phyloP scores from a whole-genome alignment of 2,797 vertebrate species.

The Danio tinwini region DNA sequence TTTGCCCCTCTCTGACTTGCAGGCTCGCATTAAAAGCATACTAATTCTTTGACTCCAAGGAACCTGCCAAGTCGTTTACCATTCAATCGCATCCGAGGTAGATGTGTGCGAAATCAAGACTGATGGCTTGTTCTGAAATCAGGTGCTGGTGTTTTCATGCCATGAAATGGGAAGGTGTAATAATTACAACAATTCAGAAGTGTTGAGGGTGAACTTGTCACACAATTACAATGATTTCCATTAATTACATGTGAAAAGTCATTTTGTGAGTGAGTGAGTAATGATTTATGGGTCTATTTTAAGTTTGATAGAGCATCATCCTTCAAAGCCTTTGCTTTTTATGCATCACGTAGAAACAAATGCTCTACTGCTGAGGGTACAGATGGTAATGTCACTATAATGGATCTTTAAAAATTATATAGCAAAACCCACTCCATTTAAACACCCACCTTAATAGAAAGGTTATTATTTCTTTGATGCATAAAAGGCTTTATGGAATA shows the following conservation, averaged over 20 bases:
- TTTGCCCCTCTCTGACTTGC: conserved; percentile 2
- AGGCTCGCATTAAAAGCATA: conserved; percentile 15
- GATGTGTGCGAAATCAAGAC: background rate
- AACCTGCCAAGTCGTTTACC: conserved; percentile 15
- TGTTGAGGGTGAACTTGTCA: background rate
- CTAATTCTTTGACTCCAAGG: conserved; percentile 28
- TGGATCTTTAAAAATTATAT: conserved; percentile 17
- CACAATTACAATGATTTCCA: conserved; percentile 36
- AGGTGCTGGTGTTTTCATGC: background rate
- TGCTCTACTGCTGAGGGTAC: background rate
- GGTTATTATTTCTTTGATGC: conserved; percentile 22
- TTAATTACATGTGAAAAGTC: conserved; percentile 13
- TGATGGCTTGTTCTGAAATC: background rate
- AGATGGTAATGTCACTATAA: background rate
- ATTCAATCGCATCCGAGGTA: background rate
- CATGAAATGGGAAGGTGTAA: conserved; percentile 26
- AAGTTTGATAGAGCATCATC: conserved; percentile 24
- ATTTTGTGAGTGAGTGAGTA: background rate
- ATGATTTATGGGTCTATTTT: conserved; percentile 44
- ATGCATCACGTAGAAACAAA: conserved; percentile 6
- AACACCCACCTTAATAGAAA: background rate
- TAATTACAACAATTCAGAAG: conserved; percentile 33
- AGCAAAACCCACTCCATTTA: background rate
- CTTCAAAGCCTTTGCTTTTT: conserved; percentile 39
- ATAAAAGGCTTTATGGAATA: conserved; percentile 23